Conservation (phyloP, 2,888 invertebrate genomes). For the Boloria selene region DNA sequence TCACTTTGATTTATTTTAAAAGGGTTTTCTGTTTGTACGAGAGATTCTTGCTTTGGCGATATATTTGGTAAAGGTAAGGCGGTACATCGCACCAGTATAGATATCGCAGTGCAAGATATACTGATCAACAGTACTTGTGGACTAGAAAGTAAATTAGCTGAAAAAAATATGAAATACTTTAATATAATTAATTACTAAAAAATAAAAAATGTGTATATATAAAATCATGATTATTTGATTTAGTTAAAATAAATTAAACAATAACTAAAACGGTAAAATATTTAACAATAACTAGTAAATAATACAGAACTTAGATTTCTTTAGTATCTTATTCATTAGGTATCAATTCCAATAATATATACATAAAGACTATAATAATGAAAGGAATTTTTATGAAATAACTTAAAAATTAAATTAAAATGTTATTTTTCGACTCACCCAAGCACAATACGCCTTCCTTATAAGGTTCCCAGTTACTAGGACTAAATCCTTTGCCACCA, state of each 20-base stretch:
- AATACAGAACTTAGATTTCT: too few relatives aligned
- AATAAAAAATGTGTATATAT: too few relatives aligned
- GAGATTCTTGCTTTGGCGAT: conserved; percentile 65
- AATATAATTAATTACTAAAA: conserved; percentile 7
- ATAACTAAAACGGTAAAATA: neutral
- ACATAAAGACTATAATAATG: too few relatives aligned
- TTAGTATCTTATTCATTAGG: too few relatives aligned
- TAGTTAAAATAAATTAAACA: too few relatives aligned
- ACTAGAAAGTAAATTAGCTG: conserved; percentile 85
- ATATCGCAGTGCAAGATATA: conserved; percentile 87
- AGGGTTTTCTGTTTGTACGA: conserved; percentile 60
- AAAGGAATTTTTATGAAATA: neutral
- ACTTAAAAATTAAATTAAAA: neutral
- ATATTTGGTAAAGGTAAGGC: conserved; percentile 85
- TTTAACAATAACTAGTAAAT: neutral
- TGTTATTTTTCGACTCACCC: conserved; percentile 66
- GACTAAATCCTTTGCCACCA: conserved; percentile 70
- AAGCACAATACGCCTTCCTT: conserved; percentile 81
- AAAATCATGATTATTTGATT: too few relatives aligned
- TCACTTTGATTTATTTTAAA: conserved; percentile 58
- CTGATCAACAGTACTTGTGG: conserved; percentile 84
- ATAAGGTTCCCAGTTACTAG: conserved; percentile 82
- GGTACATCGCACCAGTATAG: conserved; percentile 86
- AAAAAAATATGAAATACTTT: conserved; percentile 39
- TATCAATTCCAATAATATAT: too few relatives aligned